Conservation (phyloP, 2,797 vertebrate species). For the Sphaeramia orbicularis region DNA sequence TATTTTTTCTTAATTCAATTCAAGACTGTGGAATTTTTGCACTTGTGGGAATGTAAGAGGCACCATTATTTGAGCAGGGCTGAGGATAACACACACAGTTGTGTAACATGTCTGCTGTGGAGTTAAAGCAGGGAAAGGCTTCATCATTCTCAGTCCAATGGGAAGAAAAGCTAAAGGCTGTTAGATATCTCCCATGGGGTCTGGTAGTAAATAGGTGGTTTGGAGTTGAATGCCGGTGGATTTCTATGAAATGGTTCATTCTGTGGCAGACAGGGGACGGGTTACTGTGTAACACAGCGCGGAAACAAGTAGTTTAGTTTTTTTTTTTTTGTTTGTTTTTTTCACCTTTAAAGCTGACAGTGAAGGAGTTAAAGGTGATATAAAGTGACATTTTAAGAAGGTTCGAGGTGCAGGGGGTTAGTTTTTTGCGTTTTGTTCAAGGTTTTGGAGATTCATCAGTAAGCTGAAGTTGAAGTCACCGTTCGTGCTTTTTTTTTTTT, state of each 20-base stretch:
- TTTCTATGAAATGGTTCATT: background rate
- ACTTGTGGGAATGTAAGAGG: too few species aligned
- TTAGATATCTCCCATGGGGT: too few species aligned
- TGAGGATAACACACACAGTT: background rate
- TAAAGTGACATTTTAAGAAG: background rate
- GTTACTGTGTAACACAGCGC: conserved; percentile 81
- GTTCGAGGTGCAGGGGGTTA: too few species aligned
- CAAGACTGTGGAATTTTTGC: too few species aligned
- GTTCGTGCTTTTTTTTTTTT: conserved; percentile 11
- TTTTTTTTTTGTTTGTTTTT: conserved; percentile 6
- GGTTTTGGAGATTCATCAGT: background rate
- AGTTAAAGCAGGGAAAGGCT: background rate
- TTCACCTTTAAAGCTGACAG: conserved; percentile 1
- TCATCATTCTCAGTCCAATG: background rate
- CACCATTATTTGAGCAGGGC: too few species aligned
- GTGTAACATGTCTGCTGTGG: background rate
- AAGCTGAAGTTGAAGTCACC: background rate
- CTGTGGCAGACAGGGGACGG: conserved; percentile 59
- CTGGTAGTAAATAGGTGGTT: too few species aligned
- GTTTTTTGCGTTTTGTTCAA: background rate
- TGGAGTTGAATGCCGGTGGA: too few species aligned
- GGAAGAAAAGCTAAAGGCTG: background rate
- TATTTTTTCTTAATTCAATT: too few species aligned
- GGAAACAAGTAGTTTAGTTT: conserved; percentile 66
- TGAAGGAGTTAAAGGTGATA: conserved; percentile 8